Evolutionary conservation across 1,140 invertebrate species (phyloP).

Genomic region (Phthorimaea operculella): DNA sequence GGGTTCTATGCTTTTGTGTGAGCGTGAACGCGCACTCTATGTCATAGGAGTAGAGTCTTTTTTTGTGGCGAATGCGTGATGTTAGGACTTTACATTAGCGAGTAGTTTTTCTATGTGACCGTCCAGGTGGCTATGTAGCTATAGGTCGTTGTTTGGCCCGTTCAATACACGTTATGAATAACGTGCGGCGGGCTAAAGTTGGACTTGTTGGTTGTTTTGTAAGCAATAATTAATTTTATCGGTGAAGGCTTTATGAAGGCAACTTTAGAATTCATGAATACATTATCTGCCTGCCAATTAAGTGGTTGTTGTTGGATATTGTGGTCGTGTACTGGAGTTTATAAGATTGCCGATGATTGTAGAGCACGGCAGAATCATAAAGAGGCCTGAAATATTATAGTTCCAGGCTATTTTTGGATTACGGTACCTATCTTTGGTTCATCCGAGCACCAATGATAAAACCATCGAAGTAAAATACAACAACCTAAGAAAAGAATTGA

Average conservation of each 20-base stretch:
- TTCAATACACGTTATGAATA: slow-evolving; percentile 50
- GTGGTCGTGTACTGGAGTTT: not conserved
- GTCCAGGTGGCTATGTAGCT: slow-evolving; percentile 62
- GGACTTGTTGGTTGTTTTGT: slow-evolving; percentile 31
- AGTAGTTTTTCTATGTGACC: slow-evolving; percentile 60
- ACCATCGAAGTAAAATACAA: no score
- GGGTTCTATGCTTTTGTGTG: slow-evolving; percentile 35
- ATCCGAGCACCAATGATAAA: no score
- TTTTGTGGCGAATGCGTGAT: slow-evolving; percentile 17
- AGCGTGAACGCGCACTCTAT: slow-evolving; percentile 35
- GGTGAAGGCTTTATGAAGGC: slow-evolving; percentile 39
- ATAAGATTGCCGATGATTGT: not conserved
- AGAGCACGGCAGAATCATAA: not conserved
- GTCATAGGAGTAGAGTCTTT: slow-evolving; percentile 27
- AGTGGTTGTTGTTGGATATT: not conserved
- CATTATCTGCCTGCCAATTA: slow-evolving; percentile 14
- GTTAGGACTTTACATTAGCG: slow-evolving; percentile 36
- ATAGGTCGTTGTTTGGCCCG: slow-evolving; percentile 51
- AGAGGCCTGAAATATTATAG: no score
- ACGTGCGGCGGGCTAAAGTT: slow-evolving; percentile 41
- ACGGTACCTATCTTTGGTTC: no score
- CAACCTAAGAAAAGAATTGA: no score
- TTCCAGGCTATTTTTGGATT: no score
- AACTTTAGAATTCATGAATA: slow-evolving; percentile 25
- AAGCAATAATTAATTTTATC: slow-evolving; percentile 43